Conservation (phyloP, 2,888 invertebrate genomes). For the Phasia obesa region DNA sequence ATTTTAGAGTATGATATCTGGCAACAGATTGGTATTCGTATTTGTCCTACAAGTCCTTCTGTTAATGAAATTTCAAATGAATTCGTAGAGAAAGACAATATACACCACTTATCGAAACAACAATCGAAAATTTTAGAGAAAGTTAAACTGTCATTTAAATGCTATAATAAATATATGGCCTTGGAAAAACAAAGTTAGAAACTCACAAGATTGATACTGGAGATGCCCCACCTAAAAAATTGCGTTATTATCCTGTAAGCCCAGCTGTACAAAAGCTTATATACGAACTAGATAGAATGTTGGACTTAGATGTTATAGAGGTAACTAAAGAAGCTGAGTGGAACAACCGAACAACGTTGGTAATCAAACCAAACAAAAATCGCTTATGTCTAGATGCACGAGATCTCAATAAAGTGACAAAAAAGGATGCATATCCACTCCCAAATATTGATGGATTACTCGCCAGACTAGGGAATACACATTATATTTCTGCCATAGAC, state of each 20-base stretch:
- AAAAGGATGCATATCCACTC: no score
- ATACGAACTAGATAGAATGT: constrained; percentile 12
- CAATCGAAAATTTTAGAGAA: neutral
- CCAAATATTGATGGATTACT: no score
- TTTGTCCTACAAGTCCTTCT: neutral
- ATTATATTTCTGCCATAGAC: no score
- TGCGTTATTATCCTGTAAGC: neutral
- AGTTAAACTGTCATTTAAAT: neutral
- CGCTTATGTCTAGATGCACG: no score
- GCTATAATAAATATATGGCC: constrained; percentile 9
- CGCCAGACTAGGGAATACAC: no score
- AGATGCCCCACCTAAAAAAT: neutral
- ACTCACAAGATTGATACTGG: neutral
- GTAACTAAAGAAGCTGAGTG: no score
- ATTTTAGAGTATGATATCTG: no score
- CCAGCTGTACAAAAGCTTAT: neutral
- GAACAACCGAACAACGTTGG: no score
- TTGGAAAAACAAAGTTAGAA: constrained; percentile 1
- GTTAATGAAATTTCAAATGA: neutral
- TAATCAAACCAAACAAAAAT: no score
- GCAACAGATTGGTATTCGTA: no score
- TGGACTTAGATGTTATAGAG: no score
- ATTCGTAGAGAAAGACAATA: neutral
- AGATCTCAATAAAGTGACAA: no score
- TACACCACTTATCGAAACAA: neutral